Evolutionary conservation across 2,113 vertebrate genomes (phyloP).

Genomic region (Gila orcuttii): DNA sequence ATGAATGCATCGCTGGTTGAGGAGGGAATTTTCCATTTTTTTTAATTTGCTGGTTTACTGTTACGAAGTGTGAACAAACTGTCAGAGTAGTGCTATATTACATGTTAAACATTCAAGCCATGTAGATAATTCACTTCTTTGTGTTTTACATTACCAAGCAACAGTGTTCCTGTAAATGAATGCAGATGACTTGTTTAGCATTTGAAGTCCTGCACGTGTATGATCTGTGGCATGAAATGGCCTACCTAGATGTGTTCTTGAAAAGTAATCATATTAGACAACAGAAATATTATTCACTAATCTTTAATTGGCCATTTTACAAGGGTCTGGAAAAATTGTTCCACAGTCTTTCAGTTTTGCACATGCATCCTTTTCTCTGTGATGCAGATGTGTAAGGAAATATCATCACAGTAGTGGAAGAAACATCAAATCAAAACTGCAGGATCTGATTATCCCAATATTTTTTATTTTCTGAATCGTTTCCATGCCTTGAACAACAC

Average conservation of each 20-base stretch:
- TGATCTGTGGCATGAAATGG: background rate
- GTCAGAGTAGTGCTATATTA: background rate
- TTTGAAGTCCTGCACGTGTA: background rate
- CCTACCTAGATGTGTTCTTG: background rate
- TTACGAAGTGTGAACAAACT: background rate
- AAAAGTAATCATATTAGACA: background rate
- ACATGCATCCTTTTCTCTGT: background rate
- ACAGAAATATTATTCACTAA: background rate
- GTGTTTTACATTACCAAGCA: background rate
- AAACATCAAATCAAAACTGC: background rate
- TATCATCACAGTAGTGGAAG: background rate
- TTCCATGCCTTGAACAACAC: background rate
- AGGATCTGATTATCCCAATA: background rate
- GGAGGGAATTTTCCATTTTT: background rate
- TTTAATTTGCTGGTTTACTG: background rate
- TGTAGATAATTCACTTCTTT: constrained; percentile 7
- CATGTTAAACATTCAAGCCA: constrained; percentile 5
- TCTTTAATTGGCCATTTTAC: background rate
- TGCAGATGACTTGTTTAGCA: constrained; percentile 1
- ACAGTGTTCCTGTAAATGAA: background rate
- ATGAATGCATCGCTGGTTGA: background rate
- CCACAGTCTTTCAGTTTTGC: background rate
- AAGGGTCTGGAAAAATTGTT: background rate
- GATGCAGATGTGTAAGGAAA: constrained; percentile 15
- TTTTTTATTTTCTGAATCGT: background rate